A percentile compares a stretch with the other conserved stretches of the same genome.
These are phyloP conservation scores for Mesocentrotus franciscanus DNA, from an alignment of 53 echinoderm and acorn worm species.

Conservation along the genomic window DNA sequence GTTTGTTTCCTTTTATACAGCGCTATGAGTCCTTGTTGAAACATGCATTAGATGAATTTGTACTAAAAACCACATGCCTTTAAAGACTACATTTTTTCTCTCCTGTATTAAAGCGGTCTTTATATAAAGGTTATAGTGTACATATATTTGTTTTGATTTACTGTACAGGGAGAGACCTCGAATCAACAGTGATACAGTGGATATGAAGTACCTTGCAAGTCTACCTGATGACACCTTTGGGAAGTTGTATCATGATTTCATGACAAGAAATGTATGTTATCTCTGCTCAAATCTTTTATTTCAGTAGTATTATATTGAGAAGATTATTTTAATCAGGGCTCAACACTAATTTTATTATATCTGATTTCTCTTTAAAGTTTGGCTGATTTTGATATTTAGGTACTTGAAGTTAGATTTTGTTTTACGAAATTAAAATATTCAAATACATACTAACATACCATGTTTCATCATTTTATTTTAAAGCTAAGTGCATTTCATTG, in stretches of 20 bases:
- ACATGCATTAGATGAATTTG: no score
- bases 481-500: no score
- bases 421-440: no score
- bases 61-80: no score
- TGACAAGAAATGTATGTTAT: constrained; percentile 86
- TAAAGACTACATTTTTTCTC: no score
- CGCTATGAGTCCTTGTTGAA: no score
- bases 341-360: background rate
- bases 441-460: no score
- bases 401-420: background rate
- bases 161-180: constrained; percentile 81
- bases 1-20: no score
- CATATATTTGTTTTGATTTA: background rate
- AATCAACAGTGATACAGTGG: constrained; percentile 81
- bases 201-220: constrained; percentile 79
- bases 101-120: no score
- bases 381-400: background rate
- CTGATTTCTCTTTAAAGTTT: background rate
- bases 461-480: no score
- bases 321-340: background rate
- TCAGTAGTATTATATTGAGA: background rate
- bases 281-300: background rate
- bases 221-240: constrained; percentile 89
- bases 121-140: no score
- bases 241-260: constrained; percentile 86